Conservation (phyloP, 2,113 vertebrate species). For the Anolis sagrei region DNA sequence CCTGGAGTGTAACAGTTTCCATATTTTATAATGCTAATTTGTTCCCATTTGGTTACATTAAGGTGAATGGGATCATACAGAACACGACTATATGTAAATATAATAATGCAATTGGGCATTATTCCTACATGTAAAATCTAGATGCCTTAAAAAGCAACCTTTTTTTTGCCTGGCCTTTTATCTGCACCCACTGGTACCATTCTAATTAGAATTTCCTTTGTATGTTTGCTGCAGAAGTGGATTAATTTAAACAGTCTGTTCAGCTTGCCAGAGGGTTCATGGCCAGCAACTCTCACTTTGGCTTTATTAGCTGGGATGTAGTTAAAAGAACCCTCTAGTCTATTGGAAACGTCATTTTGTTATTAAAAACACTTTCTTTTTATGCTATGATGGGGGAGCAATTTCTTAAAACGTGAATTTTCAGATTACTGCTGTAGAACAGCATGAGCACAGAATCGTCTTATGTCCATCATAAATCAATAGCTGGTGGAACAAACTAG, state of each 20-base stretch:
- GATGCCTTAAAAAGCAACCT: slow-evolving; percentile 46
- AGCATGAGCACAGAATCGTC: slow-evolving; percentile 56
- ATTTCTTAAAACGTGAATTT: slow-evolving; percentile 44
- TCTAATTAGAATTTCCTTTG: slow-evolving; percentile 66
- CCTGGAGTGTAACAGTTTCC: no score
- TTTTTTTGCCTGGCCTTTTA: slow-evolving; percentile 29
- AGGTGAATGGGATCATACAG: background rate
- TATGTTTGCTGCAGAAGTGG: slow-evolving; percentile 38
- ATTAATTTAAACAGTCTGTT: slow-evolving; percentile 71
- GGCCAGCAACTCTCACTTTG: slow-evolving; percentile 46
- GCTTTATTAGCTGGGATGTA: slow-evolving; percentile 57
- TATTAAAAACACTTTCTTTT: slow-evolving; percentile 51
- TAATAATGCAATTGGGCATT: background rate
- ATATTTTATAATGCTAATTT: slow-evolving; percentile 1
- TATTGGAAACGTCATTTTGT: slow-evolving; percentile 64
- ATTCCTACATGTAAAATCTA: slow-evolving; percentile 27
- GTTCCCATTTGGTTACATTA: background rate
- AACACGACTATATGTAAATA: slow-evolving; percentile 23
- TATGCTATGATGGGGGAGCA: slow-evolving; percentile 43
- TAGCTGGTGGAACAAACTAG: slow-evolving; percentile 54
- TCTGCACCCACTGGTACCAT: slow-evolving; percentile 49
- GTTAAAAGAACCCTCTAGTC: slow-evolving; percentile 19
- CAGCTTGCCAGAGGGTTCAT: slow-evolving; percentile 58
- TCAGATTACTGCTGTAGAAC: slow-evolving; percentile 52
- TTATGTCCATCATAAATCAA: slow-evolving; percentile 64